These are phyloP conservation scores for Rambutsinella grinnellia DNA, from an alignment of 2,888 invertebrate genomes.

Conservation along the genomic window DNA sequence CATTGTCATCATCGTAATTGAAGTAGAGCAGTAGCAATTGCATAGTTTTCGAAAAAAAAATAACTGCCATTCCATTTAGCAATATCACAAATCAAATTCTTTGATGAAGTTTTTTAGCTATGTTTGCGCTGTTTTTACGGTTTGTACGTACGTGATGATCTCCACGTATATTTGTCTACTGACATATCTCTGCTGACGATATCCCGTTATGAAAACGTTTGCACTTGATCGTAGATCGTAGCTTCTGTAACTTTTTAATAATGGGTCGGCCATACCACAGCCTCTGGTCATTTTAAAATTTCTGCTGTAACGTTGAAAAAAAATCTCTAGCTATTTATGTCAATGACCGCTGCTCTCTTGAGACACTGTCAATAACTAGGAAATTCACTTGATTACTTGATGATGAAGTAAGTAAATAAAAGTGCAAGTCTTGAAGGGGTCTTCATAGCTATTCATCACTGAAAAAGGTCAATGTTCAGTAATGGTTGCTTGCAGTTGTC, in stretches of 20 bases:
- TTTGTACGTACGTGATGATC: background rate
- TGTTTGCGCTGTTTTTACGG: conserved; percentile 12
- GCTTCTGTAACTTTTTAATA: background rate
- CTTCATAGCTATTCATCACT: background rate
- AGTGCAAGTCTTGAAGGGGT: background rate
- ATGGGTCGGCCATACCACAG: background rate
- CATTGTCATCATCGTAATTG: background rate
- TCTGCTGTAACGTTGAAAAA: background rate
- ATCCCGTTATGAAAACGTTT: conserved; percentile 47
- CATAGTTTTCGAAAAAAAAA: background rate
- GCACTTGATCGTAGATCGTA: background rate
- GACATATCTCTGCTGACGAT: conserved; percentile 6
- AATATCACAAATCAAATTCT: background rate
- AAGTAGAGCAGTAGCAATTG: background rate
- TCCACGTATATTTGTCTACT: conserved; percentile 6
- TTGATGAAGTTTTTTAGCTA: conserved; percentile 37
- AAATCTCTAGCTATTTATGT: conserved; percentile 40
- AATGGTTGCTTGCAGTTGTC: background rate
- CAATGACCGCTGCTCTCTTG: conserved; percentile 46
- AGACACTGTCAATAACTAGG: conserved; percentile 43
- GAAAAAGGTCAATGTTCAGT: conserved; percentile 57
- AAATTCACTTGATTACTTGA: conserved; percentile 42
- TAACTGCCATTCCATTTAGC: background rate
- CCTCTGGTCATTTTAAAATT: background rate
- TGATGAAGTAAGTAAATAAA: conserved; percentile 6